Conservation (phyloP, 2,888 invertebrate species). For the Phortica okadai region DNA sequence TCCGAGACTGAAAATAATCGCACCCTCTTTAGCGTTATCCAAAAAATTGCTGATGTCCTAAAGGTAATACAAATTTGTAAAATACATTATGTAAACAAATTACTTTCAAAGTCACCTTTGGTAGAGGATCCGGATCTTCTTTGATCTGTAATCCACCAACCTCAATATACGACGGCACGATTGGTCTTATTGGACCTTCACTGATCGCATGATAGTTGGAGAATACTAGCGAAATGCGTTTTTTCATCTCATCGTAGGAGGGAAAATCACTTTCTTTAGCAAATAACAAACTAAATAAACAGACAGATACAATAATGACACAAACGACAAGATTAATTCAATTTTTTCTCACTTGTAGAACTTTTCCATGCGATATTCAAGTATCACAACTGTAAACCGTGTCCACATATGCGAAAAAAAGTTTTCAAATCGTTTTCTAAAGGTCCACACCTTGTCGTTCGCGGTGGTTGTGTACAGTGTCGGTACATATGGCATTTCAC, state of each 20-base stretch:
- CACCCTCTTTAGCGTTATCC: constrained; percentile 75
- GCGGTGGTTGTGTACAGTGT: constrained; percentile 22
- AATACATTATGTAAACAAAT: not conserved
- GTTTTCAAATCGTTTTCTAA: constrained; percentile 50
- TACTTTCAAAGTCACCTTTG: constrained; percentile 54
- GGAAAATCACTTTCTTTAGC: constrained; percentile 51
- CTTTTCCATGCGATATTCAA: constrained; percentile 24
- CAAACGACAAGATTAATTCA: not conserved
- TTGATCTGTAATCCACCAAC: constrained; percentile 75
- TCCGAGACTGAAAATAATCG: constrained; percentile 76
- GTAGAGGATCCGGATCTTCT: constrained; percentile 66
- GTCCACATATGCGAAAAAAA: constrained; percentile 20
- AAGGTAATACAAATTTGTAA: constrained; percentile 7
- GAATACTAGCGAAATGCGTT: constrained; percentile 70
- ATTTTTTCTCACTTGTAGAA: constrained; percentile 20
- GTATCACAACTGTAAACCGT: not conserved
- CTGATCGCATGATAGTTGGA: constrained; percentile 66
- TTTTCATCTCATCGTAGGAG: constrained; percentile 54
- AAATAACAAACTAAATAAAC: constrained; percentile 4
- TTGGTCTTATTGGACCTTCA: constrained; percentile 68
- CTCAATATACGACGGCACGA: constrained; percentile 69
- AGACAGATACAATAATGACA: constrained; percentile 21
- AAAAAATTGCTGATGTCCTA: constrained; percentile 73
- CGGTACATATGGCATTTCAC: constrained; percentile 64
- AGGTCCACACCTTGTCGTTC: constrained; percentile 39